Evolutionary conservation across 2,113 vertebrate genomes (phyloP), one percentile per base, ranked within the genome.

Genomic region (Eonycteris spelaea): DNA sequence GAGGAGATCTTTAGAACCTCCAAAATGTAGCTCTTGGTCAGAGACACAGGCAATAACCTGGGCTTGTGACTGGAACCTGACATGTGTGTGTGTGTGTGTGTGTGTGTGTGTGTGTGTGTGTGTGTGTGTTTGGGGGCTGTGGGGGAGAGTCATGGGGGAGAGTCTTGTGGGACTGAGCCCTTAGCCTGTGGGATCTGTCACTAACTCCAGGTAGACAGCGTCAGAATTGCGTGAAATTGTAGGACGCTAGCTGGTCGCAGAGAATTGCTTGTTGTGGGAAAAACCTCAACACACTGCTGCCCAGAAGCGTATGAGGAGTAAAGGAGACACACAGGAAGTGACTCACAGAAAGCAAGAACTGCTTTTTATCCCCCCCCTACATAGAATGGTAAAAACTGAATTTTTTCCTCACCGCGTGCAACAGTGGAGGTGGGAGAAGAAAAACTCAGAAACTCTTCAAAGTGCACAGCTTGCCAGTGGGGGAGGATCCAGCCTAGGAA

Each of bases 381-480:
- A 51, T 16, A 7, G 28, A 43, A 61, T 48, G 40, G 30, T 35
- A 7, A 65, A 59, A 45, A 28, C 63, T 19, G 30, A 71, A 8
- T 8, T 73, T 73, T 45, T 63, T 51, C 13, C 19, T 83, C 21
- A 57, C 7, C n/a, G n/a, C n/a, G n/a, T 48, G 67, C 7, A 55
- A 86, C 45, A 95, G 83, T 38, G 43, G 43, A 30, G 6, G 10
- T 55, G 28, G 19, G 45, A 45, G 11, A 78, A 63, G 35, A 28
- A 92, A 78, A 79, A 24, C 24, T 7, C 1, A 65, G 84, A 67
- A 59, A n/a, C 5, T 86, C 14, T 59, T 18, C 15, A 38, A 67
- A 22, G 26, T 0, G 11, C 3, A 0, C 15, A 10, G 43, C 30
- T 78, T 84, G 57, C 24, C 53, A n/a, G 0, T 2, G 1, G 59